Evolutionary conservation across 2,113 vertebrate species (phyloP).

Genomic region (Sorex araneus): DNA sequence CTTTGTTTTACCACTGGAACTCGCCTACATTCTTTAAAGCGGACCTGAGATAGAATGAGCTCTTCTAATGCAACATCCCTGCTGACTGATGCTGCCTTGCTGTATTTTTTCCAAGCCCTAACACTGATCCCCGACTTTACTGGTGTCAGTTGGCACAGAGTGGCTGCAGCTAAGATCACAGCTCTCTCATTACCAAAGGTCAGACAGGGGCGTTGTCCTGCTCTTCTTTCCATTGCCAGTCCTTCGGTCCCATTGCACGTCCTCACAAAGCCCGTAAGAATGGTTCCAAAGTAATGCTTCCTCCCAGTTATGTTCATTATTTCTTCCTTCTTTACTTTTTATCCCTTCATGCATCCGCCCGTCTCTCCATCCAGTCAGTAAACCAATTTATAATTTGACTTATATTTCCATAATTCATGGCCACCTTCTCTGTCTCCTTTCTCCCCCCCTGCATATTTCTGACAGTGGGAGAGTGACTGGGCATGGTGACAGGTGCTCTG

Average conservation of each 20-base stretch:
- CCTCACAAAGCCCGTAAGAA: neutral
- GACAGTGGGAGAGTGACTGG: constrained; percentile 17
- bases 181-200: neutral
- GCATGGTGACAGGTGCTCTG: constrained; percentile 40
- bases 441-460: neutral
- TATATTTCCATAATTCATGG: neutral
- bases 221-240: neutral
- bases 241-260: neutral
- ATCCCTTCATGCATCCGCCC: neutral
- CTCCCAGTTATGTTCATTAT: neutral
- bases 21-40: neutral
- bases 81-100: neutral
- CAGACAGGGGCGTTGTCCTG: neutral
- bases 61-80: neutral
- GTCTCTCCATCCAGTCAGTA: neutral
- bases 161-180: neutral
- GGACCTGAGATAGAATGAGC: constrained; percentile 16
- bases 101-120: neutral
- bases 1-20: neutral
- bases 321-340: neutral
- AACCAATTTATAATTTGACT: neutral
- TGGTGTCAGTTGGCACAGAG: neutral
- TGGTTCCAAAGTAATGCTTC: neutral
- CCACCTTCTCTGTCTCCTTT: neutral
- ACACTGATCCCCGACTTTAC: neutral